Evolutionary conservation across 1,140 invertebrate genomes (phyloP).

Genomic region (Cardiocondyla obscurior): DNA sequence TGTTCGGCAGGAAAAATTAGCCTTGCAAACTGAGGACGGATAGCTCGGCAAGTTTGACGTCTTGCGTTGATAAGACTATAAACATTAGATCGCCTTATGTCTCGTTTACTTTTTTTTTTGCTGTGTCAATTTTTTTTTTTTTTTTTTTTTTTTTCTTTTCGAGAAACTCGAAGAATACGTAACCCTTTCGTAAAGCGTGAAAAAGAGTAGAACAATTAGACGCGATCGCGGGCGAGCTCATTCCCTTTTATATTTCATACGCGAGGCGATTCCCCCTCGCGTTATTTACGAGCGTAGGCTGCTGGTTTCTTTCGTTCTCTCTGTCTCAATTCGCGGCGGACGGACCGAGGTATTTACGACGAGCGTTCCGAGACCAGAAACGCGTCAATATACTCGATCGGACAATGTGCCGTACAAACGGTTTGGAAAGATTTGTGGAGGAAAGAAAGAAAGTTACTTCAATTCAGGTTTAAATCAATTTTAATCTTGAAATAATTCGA

Average conservation of each 20-base stretch:
- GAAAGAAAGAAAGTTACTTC: not conserved
- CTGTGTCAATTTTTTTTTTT: no score
- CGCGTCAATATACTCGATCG: constrained; percentile 3
- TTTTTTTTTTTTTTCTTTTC: no score
- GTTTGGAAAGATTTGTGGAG: not conserved
- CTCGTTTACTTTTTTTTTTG: no score
- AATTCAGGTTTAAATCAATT: no score
- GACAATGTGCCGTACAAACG: not conserved
- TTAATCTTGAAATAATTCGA: no score
- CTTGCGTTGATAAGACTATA: no score
- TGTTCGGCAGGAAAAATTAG: not conserved
- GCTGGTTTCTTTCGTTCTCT: constrained; percentile 61
- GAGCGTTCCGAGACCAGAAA: not conserved
- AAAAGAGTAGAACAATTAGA: constrained; percentile 56
- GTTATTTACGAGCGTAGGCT: constrained; percentile 66
- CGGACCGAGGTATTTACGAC: constrained; percentile 1
- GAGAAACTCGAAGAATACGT: no score
- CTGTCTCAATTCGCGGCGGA: constrained; percentile 48
- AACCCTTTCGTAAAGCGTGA: no score
- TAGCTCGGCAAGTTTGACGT: not conserved
- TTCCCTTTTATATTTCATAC: constrained; percentile 74
- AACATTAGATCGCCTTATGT: no score
- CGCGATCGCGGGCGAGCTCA: constrained; percentile 59
- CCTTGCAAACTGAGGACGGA: not conserved
- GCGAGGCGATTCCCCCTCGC: constrained; percentile 54